These are phyloP conservation scores for Acridotheres tristis DNA, from an alignment of 2,797 vertebrate species.

Conservation along the genomic window DNA sequence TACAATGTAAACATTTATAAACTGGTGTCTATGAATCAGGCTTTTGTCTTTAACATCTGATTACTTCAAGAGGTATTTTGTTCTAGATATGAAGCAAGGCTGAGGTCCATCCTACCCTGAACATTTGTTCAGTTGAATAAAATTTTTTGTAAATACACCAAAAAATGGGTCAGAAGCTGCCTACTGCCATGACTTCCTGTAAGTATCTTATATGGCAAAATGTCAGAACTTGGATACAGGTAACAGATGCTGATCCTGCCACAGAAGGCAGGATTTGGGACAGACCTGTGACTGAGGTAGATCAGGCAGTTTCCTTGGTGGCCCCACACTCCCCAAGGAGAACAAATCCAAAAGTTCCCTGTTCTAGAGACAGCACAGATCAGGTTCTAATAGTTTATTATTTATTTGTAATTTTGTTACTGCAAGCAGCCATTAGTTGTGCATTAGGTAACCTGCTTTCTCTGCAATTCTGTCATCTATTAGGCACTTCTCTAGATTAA, in stretches of 20 bases:
- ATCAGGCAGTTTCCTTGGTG: background rate
- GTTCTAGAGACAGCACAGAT: background rate
- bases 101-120: background rate
- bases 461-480: background rate
- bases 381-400: background rate
- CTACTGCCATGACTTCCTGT: background rate
- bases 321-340: accelerated
- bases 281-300: background rate
- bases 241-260: background rate
- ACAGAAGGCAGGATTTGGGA: background rate
- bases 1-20: background rate
- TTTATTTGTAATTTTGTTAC: background rate
- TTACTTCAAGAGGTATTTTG: background rate
- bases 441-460: background rate
- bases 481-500: background rate
- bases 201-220: background rate
- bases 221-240: background rate
- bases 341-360: background rate
- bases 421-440: background rate
- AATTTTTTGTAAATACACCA: background rate
- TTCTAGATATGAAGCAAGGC: background rate
- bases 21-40: background rate
- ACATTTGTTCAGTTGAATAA: background rate
- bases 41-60: background rate
- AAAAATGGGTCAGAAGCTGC: background rate